A percentile compares a stretch with the other conserved stretches of the same genome.
Evolutionary conservation across 2,888 invertebrate genomes (phyloP).

Genomic region (Brachynemurus nebulosus): DNA sequence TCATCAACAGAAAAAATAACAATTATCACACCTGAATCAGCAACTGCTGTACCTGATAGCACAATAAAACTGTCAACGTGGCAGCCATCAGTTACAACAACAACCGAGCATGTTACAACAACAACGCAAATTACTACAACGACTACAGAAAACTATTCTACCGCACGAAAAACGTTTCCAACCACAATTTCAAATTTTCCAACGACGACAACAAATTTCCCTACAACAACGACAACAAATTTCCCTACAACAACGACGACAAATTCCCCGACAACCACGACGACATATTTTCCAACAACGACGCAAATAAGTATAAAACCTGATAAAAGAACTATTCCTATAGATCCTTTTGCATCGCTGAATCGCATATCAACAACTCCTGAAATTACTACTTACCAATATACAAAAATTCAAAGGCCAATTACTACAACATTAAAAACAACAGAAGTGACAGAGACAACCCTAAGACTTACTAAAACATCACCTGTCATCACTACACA

Average conservation of each 20-base stretch:
- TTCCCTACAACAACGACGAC: constrained; percentile 12
- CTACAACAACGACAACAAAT: constrained; percentile 23
- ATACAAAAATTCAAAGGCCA: constrained; percentile 19
- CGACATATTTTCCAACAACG: constrained; percentile 22
- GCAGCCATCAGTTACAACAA: not conserved
- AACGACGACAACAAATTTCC: constrained; percentile 12
- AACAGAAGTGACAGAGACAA: constrained; percentile 10
- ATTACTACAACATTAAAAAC: constrained; percentile 17
- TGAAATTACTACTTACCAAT: constrained; percentile 14
- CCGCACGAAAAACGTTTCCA: too few relatives aligned
- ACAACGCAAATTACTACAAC: constrained; percentile 16
- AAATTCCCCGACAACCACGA: too few relatives aligned
- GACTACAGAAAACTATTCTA: constrained; percentile 15
- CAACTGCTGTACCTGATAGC: constrained; percentile 24
- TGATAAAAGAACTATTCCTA: not conserved
- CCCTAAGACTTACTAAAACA: constrained; percentile 11
- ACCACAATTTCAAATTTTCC: too few relatives aligned
- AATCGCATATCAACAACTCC: not conserved
- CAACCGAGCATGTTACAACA: constrained; percentile 4
- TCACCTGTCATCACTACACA: constrained; percentile 10
- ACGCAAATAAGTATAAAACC: constrained; percentile 16
- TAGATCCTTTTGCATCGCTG: not conserved
- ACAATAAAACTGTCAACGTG: not conserved
- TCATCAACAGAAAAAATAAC: constrained; percentile 31
- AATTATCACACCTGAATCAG: constrained; percentile 30